Percentiles rank a stretch among this genome's conserved stretches.
Conservation (phyloP, 2,888 invertebrate genomes). For the Apodemia zela region DNA sequence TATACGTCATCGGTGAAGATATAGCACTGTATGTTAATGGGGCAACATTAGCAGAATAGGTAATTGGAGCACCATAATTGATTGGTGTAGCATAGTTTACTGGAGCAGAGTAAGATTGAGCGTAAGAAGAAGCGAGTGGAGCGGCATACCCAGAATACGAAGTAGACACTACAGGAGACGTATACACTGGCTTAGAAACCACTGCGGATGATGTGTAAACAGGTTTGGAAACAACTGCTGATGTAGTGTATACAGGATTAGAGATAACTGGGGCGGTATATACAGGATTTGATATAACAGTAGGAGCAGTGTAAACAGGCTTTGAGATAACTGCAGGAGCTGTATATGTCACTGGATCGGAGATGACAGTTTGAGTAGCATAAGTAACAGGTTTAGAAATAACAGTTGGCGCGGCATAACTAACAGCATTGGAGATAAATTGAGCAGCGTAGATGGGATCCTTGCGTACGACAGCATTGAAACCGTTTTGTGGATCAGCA, state of each 20-base stretch:
- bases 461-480: constrained; percentile 75
- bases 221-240: constrained; percentile 8
- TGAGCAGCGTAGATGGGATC: constrained; percentile 50
- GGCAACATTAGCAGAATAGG: constrained; percentile 32
- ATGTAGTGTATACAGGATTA: not conserved
- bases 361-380: not conserved
- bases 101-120: constrained; percentile 33
- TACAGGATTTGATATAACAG: constrained; percentile 3
- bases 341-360: not conserved
- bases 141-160: not conserved
- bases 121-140: not conserved
- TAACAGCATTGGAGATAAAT: constrained; percentile 19
- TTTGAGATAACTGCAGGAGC: constrained; percentile 3
- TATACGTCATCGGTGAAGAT: not conserved
- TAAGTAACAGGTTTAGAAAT: constrained; percentile 20
- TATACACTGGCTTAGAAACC: not conserved
- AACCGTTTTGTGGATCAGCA: constrained; percentile 65
- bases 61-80: constrained; percentile 26
- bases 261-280: constrained; percentile 2
- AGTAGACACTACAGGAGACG: not conserved
- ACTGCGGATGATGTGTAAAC: constrained; percentile 8
- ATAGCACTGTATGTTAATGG: constrained; percentile 24
- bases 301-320: not conserved
- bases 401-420: constrained; percentile 2
- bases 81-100: constrained; percentile 41